Conservation (phyloP, 2,113 vertebrate species). For the Xenus cinereus region DNA sequence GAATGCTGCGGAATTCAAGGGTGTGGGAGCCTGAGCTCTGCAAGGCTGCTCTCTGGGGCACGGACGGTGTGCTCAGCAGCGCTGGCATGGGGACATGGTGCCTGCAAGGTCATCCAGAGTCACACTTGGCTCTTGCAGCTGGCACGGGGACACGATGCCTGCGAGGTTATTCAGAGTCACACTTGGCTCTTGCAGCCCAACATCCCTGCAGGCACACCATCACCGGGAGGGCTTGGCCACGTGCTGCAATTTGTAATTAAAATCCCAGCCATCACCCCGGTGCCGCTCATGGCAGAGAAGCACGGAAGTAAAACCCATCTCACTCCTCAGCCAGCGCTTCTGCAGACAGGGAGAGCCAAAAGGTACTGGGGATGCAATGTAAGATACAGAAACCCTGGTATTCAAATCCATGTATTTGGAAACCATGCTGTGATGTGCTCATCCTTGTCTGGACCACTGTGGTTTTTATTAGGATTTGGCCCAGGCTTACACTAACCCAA, state of each 20-base stretch:
- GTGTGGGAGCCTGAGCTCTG: accelerated
- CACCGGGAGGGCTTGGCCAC: not conserved
- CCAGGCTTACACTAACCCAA: not conserved
- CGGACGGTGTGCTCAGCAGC: not conserved
- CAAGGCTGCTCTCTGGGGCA: not conserved
- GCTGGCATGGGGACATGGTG: not conserved
- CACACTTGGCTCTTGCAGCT: not conserved
- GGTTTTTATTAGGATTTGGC: not conserved
- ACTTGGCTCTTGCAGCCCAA: not conserved
- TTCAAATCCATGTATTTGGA: not conserved
- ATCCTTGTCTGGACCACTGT: not conserved
- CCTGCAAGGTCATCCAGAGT: accelerated
- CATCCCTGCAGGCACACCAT: no score
- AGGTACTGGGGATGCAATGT: no score
- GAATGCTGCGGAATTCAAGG: not conserved
- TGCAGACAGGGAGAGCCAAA: not conserved
- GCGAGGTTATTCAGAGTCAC: not conserved
- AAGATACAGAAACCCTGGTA: not conserved
- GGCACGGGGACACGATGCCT: no score
- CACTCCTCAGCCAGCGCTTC: not conserved
- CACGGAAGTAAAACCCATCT: not conserved
- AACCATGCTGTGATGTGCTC: not conserved
- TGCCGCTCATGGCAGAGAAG: not conserved
- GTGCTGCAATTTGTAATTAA: not conserved
- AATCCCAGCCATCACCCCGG: not conserved